These are phyloP conservation scores for Percopsis transmontana DNA, from an alignment of 2,113 vertebrate genomes.

Conservation along the genomic window DNA sequence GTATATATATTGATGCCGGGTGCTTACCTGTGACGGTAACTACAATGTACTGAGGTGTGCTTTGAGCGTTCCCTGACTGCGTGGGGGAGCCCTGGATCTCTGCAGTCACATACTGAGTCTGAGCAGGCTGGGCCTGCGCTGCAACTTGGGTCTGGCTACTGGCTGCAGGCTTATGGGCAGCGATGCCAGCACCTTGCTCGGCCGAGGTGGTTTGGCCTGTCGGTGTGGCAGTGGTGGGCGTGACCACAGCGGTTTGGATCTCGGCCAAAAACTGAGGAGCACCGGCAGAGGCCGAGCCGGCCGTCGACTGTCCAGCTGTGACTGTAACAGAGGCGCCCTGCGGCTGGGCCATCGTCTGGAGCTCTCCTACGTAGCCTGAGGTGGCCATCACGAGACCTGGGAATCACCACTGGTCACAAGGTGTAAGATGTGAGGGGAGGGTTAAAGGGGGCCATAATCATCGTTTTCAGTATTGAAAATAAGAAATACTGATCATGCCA, in stretches of 20 bases:
- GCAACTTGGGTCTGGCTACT: constrained; percentile 61
- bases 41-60: constrained; percentile 89
- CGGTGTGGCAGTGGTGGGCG: constrained; percentile 59
- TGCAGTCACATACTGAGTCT: constrained; percentile 80
- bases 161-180: constrained; percentile 62
- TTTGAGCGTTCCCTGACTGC: constrained; percentile 74
- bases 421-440: constrained; percentile 27
- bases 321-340: constrained; percentile 74
- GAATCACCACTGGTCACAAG: constrained; percentile 48
- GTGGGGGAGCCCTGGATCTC: constrained; percentile 81
- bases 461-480: neutral
- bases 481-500: neutral
- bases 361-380: constrained; percentile 86
- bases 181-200: constrained; percentile 52
- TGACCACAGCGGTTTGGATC: constrained; percentile 66
- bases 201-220: constrained; percentile 60
- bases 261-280: constrained; percentile 68
- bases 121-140: constrained; percentile 68
- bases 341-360: constrained; percentile 82
- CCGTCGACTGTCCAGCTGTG: constrained; percentile 66
- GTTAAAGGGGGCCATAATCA: too few species aligned
- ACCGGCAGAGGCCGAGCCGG: constrained; percentile 53
- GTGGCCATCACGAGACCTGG: constrained; percentile 84
- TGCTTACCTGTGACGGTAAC: constrained; percentile 89
- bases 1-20: neutral